These are phyloP conservation scores for Anaspis maculata DNA, from an alignment of 2,888 invertebrate genomes.

Conservation along the genomic window DNA sequence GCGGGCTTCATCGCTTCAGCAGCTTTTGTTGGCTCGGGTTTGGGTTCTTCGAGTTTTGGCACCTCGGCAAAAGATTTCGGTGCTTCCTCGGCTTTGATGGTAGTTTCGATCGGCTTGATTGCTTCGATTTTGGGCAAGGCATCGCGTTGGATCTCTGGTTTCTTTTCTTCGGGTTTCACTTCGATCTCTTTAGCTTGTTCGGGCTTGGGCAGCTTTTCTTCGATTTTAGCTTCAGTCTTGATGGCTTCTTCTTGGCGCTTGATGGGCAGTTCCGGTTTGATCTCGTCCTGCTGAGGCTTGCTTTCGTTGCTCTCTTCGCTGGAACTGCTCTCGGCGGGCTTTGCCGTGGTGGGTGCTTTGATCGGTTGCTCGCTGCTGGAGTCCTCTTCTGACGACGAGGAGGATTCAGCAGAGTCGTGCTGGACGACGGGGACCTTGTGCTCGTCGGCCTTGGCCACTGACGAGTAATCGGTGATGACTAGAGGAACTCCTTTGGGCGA, in stretches of 20 bases:
- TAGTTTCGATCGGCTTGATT: too few relatives aligned
- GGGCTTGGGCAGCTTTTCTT: too few relatives aligned
- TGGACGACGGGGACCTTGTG: too few relatives aligned
- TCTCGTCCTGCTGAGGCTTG: conserved; percentile 5
- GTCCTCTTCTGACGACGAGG: conserved; percentile 28
- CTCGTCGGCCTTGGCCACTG: conserved; percentile 36
- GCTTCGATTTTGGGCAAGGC: conserved; percentile 10
- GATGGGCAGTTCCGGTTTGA: background rate
- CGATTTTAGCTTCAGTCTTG: conserved; percentile 17
- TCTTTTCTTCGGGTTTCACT: conserved; percentile 6
- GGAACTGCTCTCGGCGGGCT: conserved; percentile 20
- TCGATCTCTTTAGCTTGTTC: conserved; percentile 3
- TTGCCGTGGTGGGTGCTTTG: conserved; percentile 3
- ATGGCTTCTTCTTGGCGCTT: conserved; percentile 15
- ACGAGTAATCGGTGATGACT: conserved; percentile 41
- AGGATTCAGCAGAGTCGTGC: conserved; percentile 24
- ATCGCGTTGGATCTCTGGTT: background rate
- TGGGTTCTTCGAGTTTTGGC: too few relatives aligned
- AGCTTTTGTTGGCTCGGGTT: conserved; percentile 6
- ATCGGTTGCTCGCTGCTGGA: conserved; percentile 25
- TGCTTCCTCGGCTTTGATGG: too few relatives aligned
- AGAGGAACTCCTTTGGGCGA: conserved; percentile 28
- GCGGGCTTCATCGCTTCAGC: conserved; percentile 13
- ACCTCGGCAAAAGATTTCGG: too few relatives aligned
- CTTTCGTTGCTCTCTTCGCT: conserved; percentile 29